A percentile compares a stretch with the other conserved stretches of the same genome.
phyloP scores from a whole-genome alignment of 2,797 vertebrate genomes.

The Babyrousa celebensis region DNA sequence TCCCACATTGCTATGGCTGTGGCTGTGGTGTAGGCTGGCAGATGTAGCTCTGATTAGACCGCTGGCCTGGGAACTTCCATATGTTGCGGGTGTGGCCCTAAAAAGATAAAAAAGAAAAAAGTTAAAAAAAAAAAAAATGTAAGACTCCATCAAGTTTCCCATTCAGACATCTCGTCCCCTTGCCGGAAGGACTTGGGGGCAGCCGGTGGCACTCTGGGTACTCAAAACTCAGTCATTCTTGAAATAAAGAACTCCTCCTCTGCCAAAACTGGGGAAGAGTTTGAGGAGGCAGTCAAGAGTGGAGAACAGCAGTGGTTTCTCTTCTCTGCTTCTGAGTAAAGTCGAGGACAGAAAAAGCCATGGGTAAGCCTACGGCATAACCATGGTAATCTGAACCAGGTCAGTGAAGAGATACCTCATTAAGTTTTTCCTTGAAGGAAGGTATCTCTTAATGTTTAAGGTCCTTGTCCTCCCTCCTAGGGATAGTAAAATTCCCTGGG shows the following conservation, averaged over 20 bases:
- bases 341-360: not conserved
- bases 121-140: too few relatives aligned
- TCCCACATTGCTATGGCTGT: too few relatives aligned
- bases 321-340: not conserved
- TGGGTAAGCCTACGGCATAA: not conserved
- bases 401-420: not conserved
- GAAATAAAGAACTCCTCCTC: constrained; percentile 49
- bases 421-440: constrained; percentile 20
- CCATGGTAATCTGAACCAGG: not conserved
- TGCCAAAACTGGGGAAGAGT: not conserved
- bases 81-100: too few relatives aligned
- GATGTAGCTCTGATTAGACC: too few relatives aligned
- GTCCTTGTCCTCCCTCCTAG: not conserved
- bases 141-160: not conserved
- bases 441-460: not conserved
- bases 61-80: too few relatives aligned
- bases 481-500: constrained; percentile 23
- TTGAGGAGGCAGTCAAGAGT: not conserved
- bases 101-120: too few relatives aligned
- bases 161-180: not conserved
- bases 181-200: not conserved
- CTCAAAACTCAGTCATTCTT: not conserved
- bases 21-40: too few relatives aligned
- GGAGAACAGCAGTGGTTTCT: not conserved
- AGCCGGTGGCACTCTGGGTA: not conserved